These are phyloP conservation scores for Macrostomum cliftonense DNA, from an alignment of 2,888 invertebrate genomes.

Conservation along the genomic window DNA sequence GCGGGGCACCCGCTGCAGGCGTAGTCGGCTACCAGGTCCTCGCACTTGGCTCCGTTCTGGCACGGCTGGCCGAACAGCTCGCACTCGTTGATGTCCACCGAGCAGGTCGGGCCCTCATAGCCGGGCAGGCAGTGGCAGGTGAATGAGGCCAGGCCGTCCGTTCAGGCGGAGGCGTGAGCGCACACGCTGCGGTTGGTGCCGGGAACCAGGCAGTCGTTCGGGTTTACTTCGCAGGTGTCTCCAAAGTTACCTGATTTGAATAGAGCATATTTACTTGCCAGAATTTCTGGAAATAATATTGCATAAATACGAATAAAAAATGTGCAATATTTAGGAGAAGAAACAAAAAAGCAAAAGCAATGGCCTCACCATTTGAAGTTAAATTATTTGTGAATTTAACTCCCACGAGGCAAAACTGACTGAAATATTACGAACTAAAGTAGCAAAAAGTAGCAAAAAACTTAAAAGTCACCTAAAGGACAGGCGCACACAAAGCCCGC, in stretches of 20 bases:
- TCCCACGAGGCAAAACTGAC: too few species aligned
- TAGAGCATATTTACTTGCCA: conserved; percentile 19
- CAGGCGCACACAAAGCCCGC: conserved; percentile 26
- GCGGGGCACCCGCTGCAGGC: conserved; percentile 68
- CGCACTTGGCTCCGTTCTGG: conserved; percentile 43
- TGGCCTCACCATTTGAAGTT: too few species aligned
- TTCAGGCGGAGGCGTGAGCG: conserved; percentile 15
- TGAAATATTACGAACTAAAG: too few species aligned
- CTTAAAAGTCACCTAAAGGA: too few species aligned
- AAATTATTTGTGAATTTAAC: too few species aligned
- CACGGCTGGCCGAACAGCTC: conserved; percentile 23
- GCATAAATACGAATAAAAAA: too few species aligned
- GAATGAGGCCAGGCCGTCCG: conserved; percentile 14
- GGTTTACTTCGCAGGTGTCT: conserved; percentile 14
- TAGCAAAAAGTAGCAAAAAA: too few species aligned
- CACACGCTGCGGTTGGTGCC: conserved; percentile 13
- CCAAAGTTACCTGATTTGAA: conserved; percentile 13
- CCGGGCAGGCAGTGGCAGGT: conserved; percentile 22
- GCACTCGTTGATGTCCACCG: not conserved
- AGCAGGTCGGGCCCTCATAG: conserved; percentile 49
- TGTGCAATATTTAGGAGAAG: too few species aligned
- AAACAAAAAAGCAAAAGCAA: too few species aligned
- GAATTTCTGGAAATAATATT: too few species aligned
- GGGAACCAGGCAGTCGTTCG: conserved; percentile 15
- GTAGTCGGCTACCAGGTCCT: conserved; percentile 50